Evolutionary conservation across 2,113 vertebrate genomes (phyloP).

Genomic region (Numenius arquata): DNA sequence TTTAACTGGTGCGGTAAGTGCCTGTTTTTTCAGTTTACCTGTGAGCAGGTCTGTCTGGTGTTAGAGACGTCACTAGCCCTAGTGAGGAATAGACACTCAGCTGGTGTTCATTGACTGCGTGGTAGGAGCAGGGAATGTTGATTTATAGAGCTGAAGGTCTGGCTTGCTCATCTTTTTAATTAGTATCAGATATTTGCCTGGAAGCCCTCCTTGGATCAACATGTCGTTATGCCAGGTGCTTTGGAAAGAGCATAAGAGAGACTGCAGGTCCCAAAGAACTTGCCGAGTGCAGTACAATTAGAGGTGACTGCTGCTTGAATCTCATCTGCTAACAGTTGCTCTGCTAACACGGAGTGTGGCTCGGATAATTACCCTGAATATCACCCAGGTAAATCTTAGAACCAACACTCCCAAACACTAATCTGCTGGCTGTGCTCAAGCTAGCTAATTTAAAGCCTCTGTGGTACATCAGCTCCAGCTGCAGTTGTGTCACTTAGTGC

Average conservation of each 20-base stretch:
- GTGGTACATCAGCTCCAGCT: background rate
- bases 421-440: background rate
- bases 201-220: background rate
- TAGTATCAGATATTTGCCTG: background rate
- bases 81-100: background rate
- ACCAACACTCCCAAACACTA: background rate
- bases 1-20: accelerated
- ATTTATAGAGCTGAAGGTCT: background rate
- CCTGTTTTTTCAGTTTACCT: background rate
- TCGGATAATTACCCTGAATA: background rate
- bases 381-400: background rate
- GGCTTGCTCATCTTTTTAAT: background rate
- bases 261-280: background rate
- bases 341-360: background rate
- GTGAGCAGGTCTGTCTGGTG: background rate
- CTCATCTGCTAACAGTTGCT: background rate
- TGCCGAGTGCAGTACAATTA: background rate
- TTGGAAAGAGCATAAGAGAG: background rate
- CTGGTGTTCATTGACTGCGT: background rate
- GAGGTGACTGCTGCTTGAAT: background rate
- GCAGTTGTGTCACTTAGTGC: background rate
- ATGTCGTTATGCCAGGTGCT: background rate
- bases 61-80: background rate
- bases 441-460: background rate
- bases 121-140: background rate